phyloP scores from a whole-genome alignment of 2,113 vertebrate species.

The Microtus ochrogaster region DNA sequence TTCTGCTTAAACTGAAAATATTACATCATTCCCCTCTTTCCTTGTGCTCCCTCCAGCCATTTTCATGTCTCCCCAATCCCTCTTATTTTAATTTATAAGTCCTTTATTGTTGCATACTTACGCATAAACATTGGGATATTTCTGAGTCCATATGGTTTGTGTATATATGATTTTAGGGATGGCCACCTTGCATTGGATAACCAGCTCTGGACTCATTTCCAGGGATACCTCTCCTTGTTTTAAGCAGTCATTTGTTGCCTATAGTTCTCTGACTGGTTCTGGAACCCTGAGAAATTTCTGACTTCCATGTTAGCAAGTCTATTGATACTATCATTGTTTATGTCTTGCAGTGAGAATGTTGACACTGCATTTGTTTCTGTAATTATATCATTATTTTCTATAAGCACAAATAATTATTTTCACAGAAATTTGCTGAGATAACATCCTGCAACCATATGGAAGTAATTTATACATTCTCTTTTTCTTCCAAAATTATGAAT shows the following conservation, averaged over 20 bases:
- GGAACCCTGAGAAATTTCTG: not conserved
- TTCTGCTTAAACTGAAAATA: not conserved
- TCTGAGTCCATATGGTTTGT: not conserved
- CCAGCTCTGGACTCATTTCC: not conserved
- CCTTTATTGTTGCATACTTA: not conserved
- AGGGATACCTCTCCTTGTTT: not conserved
- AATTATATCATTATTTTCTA: not conserved
- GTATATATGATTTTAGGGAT: not conserved
- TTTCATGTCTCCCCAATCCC: not conserved
- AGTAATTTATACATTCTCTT: not conserved
- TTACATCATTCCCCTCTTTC: not conserved
- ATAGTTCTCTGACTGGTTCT: not conserved
- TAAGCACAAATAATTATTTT: not conserved
- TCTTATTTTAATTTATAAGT: not conserved
- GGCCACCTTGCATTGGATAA: not conserved
- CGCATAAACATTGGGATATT: not conserved
- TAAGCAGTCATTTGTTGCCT: not conserved
- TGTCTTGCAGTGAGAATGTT: not conserved
- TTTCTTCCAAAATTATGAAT: not conserved
- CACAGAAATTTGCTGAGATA: not conserved
- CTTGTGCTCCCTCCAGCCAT: fast-evolving
- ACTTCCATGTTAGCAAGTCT: not conserved
- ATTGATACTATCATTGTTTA: not conserved
- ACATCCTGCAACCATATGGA: not conserved
- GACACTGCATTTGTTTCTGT: not conserved